Percentiles rank a stretch among this genome's conserved stretches.
Evolutionary conservation across 2,113 vertebrate genomes (phyloP).

Genomic region (Anthoscopus minutus): DNA sequence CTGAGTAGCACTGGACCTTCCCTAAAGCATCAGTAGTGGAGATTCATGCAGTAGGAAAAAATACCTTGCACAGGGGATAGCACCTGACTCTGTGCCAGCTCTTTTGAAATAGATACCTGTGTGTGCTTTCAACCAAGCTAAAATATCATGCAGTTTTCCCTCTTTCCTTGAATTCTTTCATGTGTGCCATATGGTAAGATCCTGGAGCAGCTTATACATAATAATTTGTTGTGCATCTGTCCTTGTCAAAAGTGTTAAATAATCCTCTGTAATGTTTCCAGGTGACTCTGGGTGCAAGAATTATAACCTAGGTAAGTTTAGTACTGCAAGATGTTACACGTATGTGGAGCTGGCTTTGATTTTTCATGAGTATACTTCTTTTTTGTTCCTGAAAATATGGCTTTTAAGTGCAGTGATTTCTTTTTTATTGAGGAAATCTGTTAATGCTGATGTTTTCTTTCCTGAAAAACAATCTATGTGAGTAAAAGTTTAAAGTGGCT

Average conservation of each 20-base stretch:
- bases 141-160: not conserved
- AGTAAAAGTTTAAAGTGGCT: not conserved
- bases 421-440: not conserved
- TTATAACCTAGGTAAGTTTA: not conserved
- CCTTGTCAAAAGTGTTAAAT: constrained; percentile 34
- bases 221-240: constrained; percentile 43
- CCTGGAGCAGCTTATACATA: constrained; percentile 15
- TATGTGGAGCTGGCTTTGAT: not conserved
- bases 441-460: not conserved
- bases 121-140: not conserved
- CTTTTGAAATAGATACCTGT: not conserved
- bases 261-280: constrained; percentile 26
- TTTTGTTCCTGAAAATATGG: not conserved
- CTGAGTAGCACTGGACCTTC: not conserved
- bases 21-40: not conserved
- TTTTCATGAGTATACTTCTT: not conserved
- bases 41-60: not conserved
- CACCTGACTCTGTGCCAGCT: not conserved
- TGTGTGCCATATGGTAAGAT: constrained; percentile 13
- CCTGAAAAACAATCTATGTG: not conserved
- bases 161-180: constrained; percentile 5
- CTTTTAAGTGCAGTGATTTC: not conserved
- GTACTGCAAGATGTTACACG: not conserved
- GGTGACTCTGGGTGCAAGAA: not conserved
- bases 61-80: not conserved